Percentiles rank a stretch among this genome's conserved stretches.
phyloP scores from a whole-genome alignment of 2,888 invertebrate genomes.

The Bruchidius siliquastri region DNA sequence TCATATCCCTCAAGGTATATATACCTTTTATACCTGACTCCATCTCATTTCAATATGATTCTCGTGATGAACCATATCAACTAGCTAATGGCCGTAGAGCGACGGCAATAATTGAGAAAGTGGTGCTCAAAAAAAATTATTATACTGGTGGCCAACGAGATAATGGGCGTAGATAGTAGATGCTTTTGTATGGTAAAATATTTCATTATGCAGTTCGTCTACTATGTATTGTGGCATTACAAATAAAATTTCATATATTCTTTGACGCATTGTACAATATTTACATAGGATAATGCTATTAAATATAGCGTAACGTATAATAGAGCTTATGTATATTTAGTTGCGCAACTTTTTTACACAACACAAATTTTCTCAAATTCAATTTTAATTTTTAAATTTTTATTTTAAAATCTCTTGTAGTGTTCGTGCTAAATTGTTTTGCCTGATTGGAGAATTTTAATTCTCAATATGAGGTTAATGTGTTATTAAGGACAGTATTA shows the following conservation, averaged over 20 bases:
- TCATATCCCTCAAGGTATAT: not conserved
- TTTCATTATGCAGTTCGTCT: not conserved
- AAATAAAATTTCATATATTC: no score
- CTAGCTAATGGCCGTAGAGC: not conserved
- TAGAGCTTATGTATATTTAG: no score
- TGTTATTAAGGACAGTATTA: not conserved
- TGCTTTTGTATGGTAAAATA: no score
- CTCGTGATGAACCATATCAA: not conserved
- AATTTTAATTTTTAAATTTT: no score
- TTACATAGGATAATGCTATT: no score
- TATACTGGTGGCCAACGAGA: not conserved
- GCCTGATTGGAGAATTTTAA: not conserved
- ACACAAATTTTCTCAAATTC: no score
- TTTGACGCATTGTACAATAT: no score
- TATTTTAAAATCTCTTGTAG: no score
- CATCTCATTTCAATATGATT: not conserved
- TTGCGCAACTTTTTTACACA: no score
- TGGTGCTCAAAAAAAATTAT: not conserved
- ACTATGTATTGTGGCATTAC: no score
- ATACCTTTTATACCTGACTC: not conserved
- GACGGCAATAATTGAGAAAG: not conserved
- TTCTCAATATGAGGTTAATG: not conserved
- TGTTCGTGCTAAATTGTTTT: no score
- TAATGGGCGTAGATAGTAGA: not conserved
- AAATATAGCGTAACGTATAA: no score